These are phyloP conservation scores for Nycticebus coucang DNA, from an alignment of 2,113 vertebrate species.

Conservation along the genomic window DNA sequence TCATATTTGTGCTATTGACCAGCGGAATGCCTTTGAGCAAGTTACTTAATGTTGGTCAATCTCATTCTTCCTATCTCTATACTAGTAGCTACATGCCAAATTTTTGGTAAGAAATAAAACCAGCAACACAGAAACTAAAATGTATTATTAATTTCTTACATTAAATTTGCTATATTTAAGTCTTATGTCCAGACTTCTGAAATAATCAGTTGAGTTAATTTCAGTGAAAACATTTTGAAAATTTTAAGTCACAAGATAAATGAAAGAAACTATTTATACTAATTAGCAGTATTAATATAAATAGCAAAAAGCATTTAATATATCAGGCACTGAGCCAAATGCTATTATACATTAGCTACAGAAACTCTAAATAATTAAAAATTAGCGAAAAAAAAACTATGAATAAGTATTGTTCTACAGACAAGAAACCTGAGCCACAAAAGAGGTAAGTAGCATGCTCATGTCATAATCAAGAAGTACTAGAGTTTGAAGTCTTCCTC, in stretches of 20 bases:
- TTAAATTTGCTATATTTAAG: not conserved
- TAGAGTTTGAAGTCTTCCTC: not conserved
- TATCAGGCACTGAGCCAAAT: not conserved
- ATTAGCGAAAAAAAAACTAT: not conserved
- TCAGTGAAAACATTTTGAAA: slow-evolving; percentile 26
- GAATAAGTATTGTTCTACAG: not conserved
- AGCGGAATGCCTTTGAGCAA: not conserved
- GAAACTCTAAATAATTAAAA: not conserved
- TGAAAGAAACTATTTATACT: not conserved
- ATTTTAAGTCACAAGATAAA: not conserved
- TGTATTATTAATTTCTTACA: not conserved
- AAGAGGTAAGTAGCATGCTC: not conserved
- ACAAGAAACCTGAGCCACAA: not conserved
- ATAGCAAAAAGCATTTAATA: not conserved
- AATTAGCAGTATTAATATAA: slow-evolving; percentile 13
- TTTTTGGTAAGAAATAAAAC: slow-evolving; percentile 23
- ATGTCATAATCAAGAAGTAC: not conserved
- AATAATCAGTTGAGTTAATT: slow-evolving; percentile 31
- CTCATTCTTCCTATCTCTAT: not conserved
- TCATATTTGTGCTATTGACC: not conserved
- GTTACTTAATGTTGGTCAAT: not conserved
- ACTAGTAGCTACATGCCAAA: not conserved
- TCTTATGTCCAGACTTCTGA: not conserved
- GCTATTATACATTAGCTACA: not conserved
- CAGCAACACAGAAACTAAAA: not conserved